These are phyloP conservation scores for Catharus bicknelli DNA, from an alignment of 2,113 vertebrate genomes.

Conservation along the genomic window DNA sequence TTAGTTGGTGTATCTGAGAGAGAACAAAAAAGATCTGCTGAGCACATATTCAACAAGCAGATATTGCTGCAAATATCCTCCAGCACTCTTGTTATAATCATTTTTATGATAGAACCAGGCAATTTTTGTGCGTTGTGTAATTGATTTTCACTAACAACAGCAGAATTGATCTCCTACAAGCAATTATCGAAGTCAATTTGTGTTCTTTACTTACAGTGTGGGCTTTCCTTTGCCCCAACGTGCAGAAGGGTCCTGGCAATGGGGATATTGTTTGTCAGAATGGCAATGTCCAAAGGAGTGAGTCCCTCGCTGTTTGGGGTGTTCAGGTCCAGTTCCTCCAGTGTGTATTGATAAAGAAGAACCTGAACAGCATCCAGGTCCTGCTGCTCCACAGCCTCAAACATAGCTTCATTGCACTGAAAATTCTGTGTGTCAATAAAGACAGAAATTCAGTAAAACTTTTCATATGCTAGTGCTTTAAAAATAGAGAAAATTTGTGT, in stretches of 20 bases:
- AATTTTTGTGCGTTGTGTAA: background rate
- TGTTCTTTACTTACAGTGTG: conserved; percentile 89
- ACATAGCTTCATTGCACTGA: conserved; percentile 90
- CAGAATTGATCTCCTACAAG: background rate
- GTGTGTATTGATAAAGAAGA: conserved; percentile 87
- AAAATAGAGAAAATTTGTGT: background rate
- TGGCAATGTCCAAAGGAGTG: conserved; percentile 90
- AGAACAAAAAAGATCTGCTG: background rate
- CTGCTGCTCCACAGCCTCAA: conserved; percentile 95
- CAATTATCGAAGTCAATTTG: background rate
- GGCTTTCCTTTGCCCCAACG: conserved; percentile 89
- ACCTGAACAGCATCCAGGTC: conserved; percentile 91
- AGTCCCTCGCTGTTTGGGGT: conserved; percentile 92
- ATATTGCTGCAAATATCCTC: background rate
- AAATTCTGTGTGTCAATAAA: conserved; percentile 77
- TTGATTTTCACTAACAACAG: background rate
- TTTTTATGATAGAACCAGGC: background rate
- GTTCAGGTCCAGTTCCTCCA: conserved; percentile 94
- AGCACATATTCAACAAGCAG: background rate
- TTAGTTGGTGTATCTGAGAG: background rate
- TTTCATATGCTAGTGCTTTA: background rate
- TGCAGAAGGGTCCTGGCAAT: conserved; percentile 90
- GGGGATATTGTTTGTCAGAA: conserved; percentile 93
- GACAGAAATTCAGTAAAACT: background rate
- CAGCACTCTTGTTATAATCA: background rate